These are phyloP conservation scores for Camelus bactrianus DNA, from an alignment of 2,113 vertebrate genomes.

Conservation along the genomic window DNA sequence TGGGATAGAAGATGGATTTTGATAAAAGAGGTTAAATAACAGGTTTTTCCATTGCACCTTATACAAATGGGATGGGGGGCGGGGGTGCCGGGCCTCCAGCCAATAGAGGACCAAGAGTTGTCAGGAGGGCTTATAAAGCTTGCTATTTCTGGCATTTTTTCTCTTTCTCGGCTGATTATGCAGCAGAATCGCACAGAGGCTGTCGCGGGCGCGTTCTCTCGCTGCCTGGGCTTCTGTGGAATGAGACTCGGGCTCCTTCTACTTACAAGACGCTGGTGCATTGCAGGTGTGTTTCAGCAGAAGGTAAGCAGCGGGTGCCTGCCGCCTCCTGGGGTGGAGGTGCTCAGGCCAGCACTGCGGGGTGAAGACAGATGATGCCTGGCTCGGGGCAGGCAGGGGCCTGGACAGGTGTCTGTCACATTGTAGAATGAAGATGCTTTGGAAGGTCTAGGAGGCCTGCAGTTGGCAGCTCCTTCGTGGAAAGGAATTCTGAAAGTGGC, in stretches of 20 bases:
- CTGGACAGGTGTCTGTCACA: not conserved
- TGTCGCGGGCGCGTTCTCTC: slow-evolving; percentile 72
- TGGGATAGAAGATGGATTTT: slow-evolving; percentile 77
- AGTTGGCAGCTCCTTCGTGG: not conserved
- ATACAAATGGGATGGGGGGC: slow-evolving; percentile 66
- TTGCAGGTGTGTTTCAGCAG: slow-evolving; percentile 75
- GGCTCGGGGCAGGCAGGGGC: not conserved
- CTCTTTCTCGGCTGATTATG: slow-evolving; percentile 84
- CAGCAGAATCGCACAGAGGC: slow-evolving; percentile 79
- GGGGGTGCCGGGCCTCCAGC: slow-evolving; percentile 80
- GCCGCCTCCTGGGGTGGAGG: not conserved
- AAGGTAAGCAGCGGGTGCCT: slow-evolving; percentile 69
- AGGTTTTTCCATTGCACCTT: slow-evolving; percentile 81
- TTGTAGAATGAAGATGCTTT: not conserved
- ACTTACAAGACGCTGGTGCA: slow-evolving; percentile 69
- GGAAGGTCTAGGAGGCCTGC: not conserved
- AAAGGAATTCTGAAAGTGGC: not conserved
- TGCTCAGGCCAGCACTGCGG: not conserved
- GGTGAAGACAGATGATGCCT: not conserved
- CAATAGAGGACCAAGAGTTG: slow-evolving; percentile 84
- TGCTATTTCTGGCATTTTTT: slow-evolving; percentile 83
- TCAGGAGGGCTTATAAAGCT: slow-evolving; percentile 82
- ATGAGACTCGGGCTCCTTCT: slow-evolving; percentile 71
- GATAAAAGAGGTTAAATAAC: slow-evolving; percentile 80
- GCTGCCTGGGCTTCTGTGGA: slow-evolving; percentile 74